Evolutionary conservation across 2,113 vertebrate species (phyloP).

Genomic region (Pandion haliaetus): DNA sequence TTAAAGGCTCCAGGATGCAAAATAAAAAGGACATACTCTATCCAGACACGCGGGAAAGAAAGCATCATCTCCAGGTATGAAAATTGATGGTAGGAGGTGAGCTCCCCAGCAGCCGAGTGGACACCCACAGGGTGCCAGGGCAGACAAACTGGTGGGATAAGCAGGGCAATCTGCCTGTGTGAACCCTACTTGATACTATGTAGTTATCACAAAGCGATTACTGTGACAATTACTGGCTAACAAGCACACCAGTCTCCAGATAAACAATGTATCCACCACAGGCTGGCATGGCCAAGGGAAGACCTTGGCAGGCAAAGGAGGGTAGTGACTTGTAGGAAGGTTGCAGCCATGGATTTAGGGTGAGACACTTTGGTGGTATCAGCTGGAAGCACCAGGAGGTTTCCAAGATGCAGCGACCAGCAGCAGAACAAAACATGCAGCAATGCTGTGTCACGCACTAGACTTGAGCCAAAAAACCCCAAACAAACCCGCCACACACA

Average conservation of each 20-base stretch:
- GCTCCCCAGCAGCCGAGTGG: background rate
- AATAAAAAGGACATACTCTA: background rate
- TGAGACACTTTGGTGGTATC: background rate
- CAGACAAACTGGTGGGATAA: background rate
- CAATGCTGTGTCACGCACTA: background rate
- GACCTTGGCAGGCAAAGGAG: background rate
- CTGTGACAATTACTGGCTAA: background rate
- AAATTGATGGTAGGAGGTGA: background rate
- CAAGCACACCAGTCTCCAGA: rapidly evolving
- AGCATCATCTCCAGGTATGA: background rate
- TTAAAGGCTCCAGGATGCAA: conserved; percentile 24
- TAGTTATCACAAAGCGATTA: background rate
- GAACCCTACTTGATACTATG: background rate
- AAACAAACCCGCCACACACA: rapidly evolving
- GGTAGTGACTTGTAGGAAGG: background rate
- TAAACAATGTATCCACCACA: background rate
- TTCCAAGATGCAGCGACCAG: background rate
- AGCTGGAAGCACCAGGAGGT: background rate
- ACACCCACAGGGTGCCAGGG: background rate
- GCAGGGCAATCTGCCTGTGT: rapidly evolving
- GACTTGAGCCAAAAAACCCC: background rate
- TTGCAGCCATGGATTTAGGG: background rate
- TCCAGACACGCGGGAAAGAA: rapidly evolving
- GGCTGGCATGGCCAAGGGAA: background rate
- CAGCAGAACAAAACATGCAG: background rate